Base-by-base conservation (phyloP, 2,113 vertebrate species). In the Heterochromis multidens region DNA sequence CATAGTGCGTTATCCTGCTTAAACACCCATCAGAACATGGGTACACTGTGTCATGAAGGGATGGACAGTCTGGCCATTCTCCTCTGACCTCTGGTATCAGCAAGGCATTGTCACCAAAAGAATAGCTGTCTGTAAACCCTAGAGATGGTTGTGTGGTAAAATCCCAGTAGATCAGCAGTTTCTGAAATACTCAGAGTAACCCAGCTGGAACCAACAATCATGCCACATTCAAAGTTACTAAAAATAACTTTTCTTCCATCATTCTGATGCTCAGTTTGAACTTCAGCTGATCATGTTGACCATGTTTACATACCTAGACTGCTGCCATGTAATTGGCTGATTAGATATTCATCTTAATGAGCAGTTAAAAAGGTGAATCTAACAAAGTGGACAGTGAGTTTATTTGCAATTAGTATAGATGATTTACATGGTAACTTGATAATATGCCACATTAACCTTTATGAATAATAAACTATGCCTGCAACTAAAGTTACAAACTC, bases 211-310 rank as follows among this genome's bases (percentile, higher is more conserved):
- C 0, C 67, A 52, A 72, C 29, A 31, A 29, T 7, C 63, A 27
- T 43, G 37, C 25, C 0, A 72, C 2, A 0, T 49, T 19, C 40
- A 72, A 29, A 49, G 29, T 27, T 43, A 6, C 17, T 0, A 31
- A 52, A 49, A 52, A 49, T 49, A 10, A 52, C 67, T 16, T 4
- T 49, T 25, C 40, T 72, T 49, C 0, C 0, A 14, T 19, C 17
- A 52, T 72, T 72, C 17, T 72, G 67, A 21, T 72, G 65, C 25
- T 29, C 19, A 25, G 16, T 72, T 72, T 49, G 46, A 72, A 29
- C 40, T 49, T 72, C 40, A 49, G 65, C 16, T 49, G 40, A 43
- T 49, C 7, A 14, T 7, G 25, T 19, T 72, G 16, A 72, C 65
- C 65, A 12, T 72, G 40, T 21, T 25, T 72, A 4, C 25, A 29